Base-by-base conservation (phyloP, 2,797 vertebrate genomes). In the Thunnus albacares region DNA sequence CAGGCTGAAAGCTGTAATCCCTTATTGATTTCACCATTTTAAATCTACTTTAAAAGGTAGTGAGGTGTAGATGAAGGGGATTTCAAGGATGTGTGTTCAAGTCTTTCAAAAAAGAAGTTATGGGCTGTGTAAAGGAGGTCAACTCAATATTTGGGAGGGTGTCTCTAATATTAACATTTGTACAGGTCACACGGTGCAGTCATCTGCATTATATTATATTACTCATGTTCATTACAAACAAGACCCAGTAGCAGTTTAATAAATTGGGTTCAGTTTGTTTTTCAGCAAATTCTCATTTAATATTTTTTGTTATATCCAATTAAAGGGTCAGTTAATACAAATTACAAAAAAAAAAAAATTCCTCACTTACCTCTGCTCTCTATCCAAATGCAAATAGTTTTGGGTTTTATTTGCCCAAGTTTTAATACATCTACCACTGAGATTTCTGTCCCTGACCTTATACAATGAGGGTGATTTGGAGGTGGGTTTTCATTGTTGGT, bases 1-100 rank as follows among this genome's bases (percentile, higher is more conserved):
- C 43, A 64, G 67, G 12, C 45, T 65, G 59, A 75, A 74, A 70
- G 63, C 71, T 75, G 61, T 52, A 71, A 76, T 43, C 41, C 28
- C 55, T 76, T 75, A 78, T 86, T 82, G 67, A 88, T 81, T 82
- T 66, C 24, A 66, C 28, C 71, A 72, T 82, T 87, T 88, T n/a
- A 63, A 74, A 73, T 78, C 66, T 52, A 59, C 81, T 82, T 71
- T 83, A 72, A 82, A 79, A 43, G 64, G 26, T 56, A 73, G 63
- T 15, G n/a, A 74, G 43, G 71, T 79, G 49, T 33, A 60, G 72
- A 82, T 77, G 15, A 80, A 78, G 62, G 66, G 52, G 62, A 55
- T 66, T 83, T 79, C 53, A 17, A 61, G 68, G 24, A 22, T 60
- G 30, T 35, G 45, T 76, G 49, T 86, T 79, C 52, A 68, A 69